Conservation (phyloP, 2,888 invertebrate species). For the Catocala sponsa region DNA sequence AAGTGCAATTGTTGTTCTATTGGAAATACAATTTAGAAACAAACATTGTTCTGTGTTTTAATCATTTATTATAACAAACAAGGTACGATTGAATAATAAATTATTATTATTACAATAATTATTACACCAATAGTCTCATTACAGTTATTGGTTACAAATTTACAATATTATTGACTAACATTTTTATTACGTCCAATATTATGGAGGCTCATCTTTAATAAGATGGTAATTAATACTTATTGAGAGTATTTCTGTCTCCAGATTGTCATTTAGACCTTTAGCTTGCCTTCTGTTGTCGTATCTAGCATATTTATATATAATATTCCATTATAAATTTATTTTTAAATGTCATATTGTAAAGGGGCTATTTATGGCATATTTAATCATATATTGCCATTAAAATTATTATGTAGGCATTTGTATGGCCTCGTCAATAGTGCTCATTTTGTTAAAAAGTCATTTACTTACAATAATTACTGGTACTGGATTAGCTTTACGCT, state of each 20-base stretch:
- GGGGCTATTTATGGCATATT: no score
- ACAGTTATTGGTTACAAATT: slow-evolving; percentile 15
- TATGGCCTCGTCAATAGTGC: no score
- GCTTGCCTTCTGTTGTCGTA: no score
- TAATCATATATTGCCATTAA: no score
- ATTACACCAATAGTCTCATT: slow-evolving; percentile 22
- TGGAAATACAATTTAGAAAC: slow-evolving; percentile 84
- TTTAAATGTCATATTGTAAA: no score
- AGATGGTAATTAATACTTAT: slow-evolving; percentile 11
- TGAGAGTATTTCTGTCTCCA: neutral
- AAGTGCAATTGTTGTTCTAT: slow-evolving; percentile 86
- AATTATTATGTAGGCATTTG: no score
- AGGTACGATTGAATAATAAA: slow-evolving; percentile 40
- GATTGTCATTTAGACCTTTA: neutral
- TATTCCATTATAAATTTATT: no score
- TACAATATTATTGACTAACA: slow-evolving; percentile 26
- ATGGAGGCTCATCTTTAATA: slow-evolving; percentile 6
- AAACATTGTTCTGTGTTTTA: slow-evolving; percentile 61
- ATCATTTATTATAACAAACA: slow-evolving; percentile 50
- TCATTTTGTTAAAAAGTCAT: no score
- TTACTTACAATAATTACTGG: no score
- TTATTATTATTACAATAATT: slow-evolving; percentile 34
- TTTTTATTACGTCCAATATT: slow-evolving; percentile 21
- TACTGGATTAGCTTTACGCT: no score
- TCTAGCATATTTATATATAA: no score